Base-by-base conservation (phyloP, 2,888 invertebrate genomes). In the Abscondita cerata region DNA sequence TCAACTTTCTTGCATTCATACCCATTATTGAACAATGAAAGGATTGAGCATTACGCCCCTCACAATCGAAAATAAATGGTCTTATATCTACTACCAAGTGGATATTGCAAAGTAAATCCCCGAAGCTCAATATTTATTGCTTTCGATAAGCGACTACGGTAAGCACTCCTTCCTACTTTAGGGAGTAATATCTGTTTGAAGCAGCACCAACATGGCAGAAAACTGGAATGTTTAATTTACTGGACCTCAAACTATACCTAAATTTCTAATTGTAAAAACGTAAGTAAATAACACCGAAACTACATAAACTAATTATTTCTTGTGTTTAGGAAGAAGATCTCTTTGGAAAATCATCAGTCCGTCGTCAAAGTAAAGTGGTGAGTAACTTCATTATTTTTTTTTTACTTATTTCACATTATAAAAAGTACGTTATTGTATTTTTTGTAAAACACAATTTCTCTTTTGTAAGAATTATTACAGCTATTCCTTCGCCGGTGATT, bases 21-120 rank as follows among this genome's bases (percentile, higher is more conserved):
- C 59, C 34, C 36, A 48, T 52, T 58, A 52, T 59, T 59, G 59
- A 59, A 59, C 52, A 59, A 52, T 59, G 62, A 58, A 59, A 54
- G 62, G 62, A 62, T 62, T 66, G 56, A 57, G 60, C 63, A 64
- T 70, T 70, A 68, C 69, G 64, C 67, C 68, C 65, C n/a, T 70
- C 68, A 53, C 66, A 70, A 70, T 73, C 69, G 67, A 68, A 67
- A 72, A 73, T 72, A 73, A 70, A 73, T 73, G 71, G 72, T 72
- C 71, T 71, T 70, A 53, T 73, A 75, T 74, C 74, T 72, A 68
- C 70, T 70, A 71, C 69, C 70, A 72, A 74, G 72, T 75, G 72
- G 74, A 74, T 75, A 75, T 75, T 72, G 74, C 73, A 73, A 74
- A 74, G 73, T 73, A 75, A 74, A 74, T 74, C 74, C 73, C 68